These are phyloP conservation scores for Nasonia giraulti DNA, from an alignment of 1,140 invertebrate genomes.

Conservation along the genomic window DNA sequence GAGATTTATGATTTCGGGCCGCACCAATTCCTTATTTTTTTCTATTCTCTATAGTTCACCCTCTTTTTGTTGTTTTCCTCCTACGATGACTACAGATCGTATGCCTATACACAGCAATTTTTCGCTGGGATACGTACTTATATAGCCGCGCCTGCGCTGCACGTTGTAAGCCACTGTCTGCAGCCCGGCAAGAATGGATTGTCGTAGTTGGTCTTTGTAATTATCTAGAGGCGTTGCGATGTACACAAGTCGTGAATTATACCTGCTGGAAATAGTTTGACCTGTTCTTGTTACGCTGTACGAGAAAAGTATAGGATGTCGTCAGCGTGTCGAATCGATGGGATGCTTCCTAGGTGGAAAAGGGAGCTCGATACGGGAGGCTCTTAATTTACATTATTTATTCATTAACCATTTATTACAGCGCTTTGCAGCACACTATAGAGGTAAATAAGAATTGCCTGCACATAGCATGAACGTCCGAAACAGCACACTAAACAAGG, in stretches of 20 bases:
- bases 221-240: neutral
- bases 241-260: too few relatives aligned
- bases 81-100: neutral
- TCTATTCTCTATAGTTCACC: neutral
- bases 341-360: too few relatives aligned
- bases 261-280: neutral
- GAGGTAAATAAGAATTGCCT: too few relatives aligned
- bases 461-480: too few relatives aligned
- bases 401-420: too few relatives aligned
- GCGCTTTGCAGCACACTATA: too few relatives aligned
- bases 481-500: too few relatives aligned
- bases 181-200: neutral
- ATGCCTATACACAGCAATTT: too few relatives aligned
- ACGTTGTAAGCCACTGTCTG: neutral
- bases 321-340: too few relatives aligned
- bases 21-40: neutral
- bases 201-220: neutral
- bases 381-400: too few relatives aligned
- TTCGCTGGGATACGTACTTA: too few relatives aligned
- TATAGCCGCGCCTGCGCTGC: neutral
- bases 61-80: neutral
- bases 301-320: neutral
- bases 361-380: too few relatives aligned
- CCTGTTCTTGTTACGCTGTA: neutral
- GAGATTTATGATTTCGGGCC: conserved; percentile 43